Conservation (phyloP, 2,888 invertebrate genomes). For the Anthrax anthrax region DNA sequence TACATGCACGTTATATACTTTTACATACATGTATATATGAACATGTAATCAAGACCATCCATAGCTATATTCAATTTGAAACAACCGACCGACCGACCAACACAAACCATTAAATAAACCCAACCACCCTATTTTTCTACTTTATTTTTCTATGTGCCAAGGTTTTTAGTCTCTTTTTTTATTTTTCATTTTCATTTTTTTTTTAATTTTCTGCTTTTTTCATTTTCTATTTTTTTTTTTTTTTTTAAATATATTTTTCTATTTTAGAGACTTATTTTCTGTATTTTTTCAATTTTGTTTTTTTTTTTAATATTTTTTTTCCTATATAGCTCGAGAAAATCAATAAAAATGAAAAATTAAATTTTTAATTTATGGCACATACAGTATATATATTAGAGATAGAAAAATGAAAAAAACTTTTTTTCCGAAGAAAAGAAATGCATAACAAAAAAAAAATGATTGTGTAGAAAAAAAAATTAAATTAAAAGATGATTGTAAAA, state of each 20-base stretch:
- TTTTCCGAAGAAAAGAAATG: too few relatives aligned
- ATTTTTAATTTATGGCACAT: not conserved
- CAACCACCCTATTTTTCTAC: not conserved
- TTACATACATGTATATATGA: too few relatives aligned
- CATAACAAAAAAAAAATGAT: too few relatives aligned
- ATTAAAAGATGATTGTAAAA: too few relatives aligned
- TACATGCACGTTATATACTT: too few relatives aligned
- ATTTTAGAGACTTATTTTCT: too few relatives aligned
- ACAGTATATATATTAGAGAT: not conserved
- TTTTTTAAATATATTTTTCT: not conserved
- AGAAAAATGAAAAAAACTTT: too few relatives aligned
- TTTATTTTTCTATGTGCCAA: not conserved
- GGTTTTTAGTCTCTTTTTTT: not conserved
- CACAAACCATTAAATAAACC: not conserved
- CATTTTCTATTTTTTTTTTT: not conserved
- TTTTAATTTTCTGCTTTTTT: not conserved
- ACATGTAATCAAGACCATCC: too few relatives aligned
- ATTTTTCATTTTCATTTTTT: not conserved
- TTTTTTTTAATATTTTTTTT: not conserved
- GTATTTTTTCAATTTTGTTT: not conserved
- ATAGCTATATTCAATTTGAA: too few relatives aligned
- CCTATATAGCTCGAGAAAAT: not conserved
- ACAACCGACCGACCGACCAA: too few relatives aligned
- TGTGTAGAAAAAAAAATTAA: too few relatives aligned
- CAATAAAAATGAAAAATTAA: not conserved